Evolutionary conservation across 2,113 vertebrate species (phyloP), one percentile per base, ranked within the genome.

Genomic region (Atherinomorus stipes): DNA sequence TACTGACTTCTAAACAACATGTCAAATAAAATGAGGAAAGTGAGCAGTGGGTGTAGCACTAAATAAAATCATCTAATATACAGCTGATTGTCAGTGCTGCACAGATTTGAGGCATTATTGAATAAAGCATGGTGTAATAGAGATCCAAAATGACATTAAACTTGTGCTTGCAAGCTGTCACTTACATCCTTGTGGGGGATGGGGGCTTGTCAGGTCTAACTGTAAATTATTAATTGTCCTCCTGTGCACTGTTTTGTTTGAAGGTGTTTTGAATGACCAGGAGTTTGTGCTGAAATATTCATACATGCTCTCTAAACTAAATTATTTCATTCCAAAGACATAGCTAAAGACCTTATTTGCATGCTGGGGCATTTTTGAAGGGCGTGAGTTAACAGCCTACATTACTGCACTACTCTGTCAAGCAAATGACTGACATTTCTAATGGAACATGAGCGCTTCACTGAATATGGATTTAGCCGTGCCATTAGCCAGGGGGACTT

Each of bases 281-380:
- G 70, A 80, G 31, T 65, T 83, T 71, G 49, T 19, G 18, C 52
- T 93, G 59, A 85, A 64, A 89, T 93, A 94, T 95, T 92, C 84
- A 95, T 94, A 60, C 85, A 94, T 93, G 81, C 90, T 74, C 71
- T 59, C 50, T 28, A 93, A 94, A 95, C 70, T 61, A 50, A 81
- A 94, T 95, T 93, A 94, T 63, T 19, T 21, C 62, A 53, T 87
- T 53, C 44, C 52, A 21, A 44, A 75, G 90, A 93, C 88, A 52
- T 4, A 85, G 87, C 90, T 94, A 94, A 94, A 90, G 81, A 94
- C 64, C 92, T 91, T 15, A 89, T 94, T 92, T 94, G 79, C 89
- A 87, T 88, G 81, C 77, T 26, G 3, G 78, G 78, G 68, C 80
- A 58, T 85, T 73, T 78, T 75, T 82, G 76, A 86, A 86, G 84